These are phyloP conservation scores for Limnodromus scolopaceus DNA, from an alignment of 2,797 vertebrate genomes.

Conservation along the genomic window DNA sequence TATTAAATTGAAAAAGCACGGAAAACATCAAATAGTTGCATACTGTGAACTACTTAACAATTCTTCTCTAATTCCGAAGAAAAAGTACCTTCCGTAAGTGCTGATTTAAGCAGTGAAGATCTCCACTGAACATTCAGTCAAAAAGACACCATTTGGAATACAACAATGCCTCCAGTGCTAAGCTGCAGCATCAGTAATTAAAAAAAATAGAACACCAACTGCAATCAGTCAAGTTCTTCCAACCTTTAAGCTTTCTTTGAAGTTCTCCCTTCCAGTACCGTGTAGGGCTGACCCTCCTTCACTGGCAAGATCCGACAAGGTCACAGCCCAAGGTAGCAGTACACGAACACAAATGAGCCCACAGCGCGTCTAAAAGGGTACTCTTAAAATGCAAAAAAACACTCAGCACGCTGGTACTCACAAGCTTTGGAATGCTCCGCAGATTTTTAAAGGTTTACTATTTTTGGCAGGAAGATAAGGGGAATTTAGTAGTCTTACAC, in stretches of 20 bases:
- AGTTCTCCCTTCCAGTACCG: background rate
- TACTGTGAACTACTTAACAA: background rate
- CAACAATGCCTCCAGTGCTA: background rate
- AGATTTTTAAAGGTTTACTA: constrained; percentile 1
- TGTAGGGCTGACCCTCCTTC: background rate
- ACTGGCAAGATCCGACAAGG: background rate
- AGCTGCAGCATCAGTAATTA: background rate
- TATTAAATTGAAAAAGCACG: background rate
- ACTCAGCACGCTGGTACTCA: background rate
- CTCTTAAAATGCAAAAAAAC: background rate
- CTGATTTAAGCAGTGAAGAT: background rate
- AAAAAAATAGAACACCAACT: background rate
- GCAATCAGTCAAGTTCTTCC: background rate
- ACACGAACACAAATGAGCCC: background rate
- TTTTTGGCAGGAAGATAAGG: background rate
- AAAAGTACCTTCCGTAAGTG: background rate
- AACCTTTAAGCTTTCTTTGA: background rate
- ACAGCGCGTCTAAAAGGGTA: background rate
- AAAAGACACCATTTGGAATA: background rate
- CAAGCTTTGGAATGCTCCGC: background rate
- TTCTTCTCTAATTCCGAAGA: background rate
- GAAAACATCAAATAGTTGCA: background rate
- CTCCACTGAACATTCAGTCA: background rate
- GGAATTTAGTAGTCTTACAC: background rate
- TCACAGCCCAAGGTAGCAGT: background rate